These are phyloP conservation scores for Resseliella maxima DNA, from an alignment of 2,888 invertebrate species.

Conservation along the genomic window DNA sequence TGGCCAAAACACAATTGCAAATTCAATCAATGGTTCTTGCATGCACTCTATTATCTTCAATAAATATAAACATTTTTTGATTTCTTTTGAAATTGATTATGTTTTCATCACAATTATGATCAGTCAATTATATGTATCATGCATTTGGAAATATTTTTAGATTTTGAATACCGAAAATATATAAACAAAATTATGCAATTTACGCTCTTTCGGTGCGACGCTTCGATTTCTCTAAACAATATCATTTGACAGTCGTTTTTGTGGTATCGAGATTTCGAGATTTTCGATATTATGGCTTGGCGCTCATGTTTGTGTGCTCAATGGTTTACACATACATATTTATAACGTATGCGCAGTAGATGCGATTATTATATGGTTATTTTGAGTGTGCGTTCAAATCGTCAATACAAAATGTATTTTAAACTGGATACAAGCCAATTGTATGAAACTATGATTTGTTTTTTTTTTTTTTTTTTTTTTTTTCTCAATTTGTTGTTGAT, in stretches of 20 bases:
- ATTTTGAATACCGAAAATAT: not conserved
- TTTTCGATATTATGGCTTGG: constrained; percentile 38
- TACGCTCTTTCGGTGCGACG: constrained; percentile 42
- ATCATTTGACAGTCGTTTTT: constrained; percentile 51
- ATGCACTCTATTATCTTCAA: not conserved
- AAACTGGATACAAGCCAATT: no score
- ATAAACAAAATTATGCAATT: constrained; percentile 52
- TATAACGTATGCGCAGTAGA: constrained; percentile 14
- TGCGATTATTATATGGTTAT: not conserved
- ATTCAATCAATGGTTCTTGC: constrained; percentile 26
- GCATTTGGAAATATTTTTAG: not conserved
- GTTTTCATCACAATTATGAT: not conserved
- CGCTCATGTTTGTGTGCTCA: constrained; percentile 43
- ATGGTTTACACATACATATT: not conserved
- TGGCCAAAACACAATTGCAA: constrained; percentile 39
- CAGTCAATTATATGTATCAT: not conserved
- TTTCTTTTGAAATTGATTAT: not conserved
- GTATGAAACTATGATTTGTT: not conserved
- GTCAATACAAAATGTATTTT: not conserved
- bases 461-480: not conserved
- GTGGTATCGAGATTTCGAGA: constrained; percentile 42
- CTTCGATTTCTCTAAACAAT: constrained; percentile 48
- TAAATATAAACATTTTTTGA: not conserved
- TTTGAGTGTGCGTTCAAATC: constrained; percentile 16
- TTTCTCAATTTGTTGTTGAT: not conserved